Conservation (phyloP, 2,888 invertebrate genomes). For the Campoplex capitator region DNA sequence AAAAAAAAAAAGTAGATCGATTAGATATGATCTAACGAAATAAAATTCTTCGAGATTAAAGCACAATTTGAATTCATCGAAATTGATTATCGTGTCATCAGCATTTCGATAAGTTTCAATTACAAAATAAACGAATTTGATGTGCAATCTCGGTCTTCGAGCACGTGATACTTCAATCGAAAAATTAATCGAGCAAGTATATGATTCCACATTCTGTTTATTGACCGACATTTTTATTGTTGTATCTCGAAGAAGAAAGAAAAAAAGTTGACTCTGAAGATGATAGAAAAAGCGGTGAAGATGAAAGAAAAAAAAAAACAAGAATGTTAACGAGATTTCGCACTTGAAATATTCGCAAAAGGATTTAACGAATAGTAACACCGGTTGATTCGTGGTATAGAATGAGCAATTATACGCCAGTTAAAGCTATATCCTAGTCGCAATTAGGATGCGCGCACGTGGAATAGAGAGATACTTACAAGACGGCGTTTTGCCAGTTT, state of each 20-base stretch:
- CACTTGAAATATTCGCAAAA: slow-evolving; percentile 28
- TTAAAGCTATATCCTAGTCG: slow-evolving; percentile 56
- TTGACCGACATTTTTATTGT: not conserved
- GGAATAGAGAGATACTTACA: slow-evolving; percentile 27
- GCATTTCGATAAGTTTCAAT: not conserved
- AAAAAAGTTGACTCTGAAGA: not conserved
- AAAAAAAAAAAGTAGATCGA: not conserved
- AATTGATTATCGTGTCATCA: not conserved
- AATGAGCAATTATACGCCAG: slow-evolving; percentile 54
- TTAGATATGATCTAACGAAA: not conserved
- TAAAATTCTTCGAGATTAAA: not conserved
- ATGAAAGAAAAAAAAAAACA: not conserved
- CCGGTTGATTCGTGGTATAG: not conserved
- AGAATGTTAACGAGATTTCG: slow-evolving; percentile 20
- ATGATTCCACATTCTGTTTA: not conserved
- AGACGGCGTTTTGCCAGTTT: slow-evolving; percentile 63
- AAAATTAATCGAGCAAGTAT: not conserved
- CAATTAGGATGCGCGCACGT: slow-evolving; percentile 53
- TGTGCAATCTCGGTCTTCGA: not conserved
- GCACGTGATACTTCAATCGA: too few relatives aligned
- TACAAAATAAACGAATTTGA: not conserved
- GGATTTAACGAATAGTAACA: not conserved
- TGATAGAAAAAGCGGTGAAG: not conserved
- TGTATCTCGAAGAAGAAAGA: not conserved
- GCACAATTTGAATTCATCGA: not conserved